These are phyloP conservation scores for Zoanthus gigantus DNA, from an alignment of 92 coral and sea anemone genomes.

Conservation along the genomic window DNA sequence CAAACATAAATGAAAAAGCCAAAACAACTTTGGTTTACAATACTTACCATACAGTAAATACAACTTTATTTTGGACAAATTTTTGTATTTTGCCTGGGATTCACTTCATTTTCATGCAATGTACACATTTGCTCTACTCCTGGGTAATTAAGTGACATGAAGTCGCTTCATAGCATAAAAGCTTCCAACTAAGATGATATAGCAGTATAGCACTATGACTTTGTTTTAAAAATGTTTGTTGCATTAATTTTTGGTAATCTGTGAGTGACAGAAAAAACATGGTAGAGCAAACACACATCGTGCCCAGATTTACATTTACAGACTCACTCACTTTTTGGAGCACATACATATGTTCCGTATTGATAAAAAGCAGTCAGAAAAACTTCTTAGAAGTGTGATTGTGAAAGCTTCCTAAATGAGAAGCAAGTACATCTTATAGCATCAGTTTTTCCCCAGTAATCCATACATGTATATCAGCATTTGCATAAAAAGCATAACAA, in stretches of 20 bases:
- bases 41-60: too few relatives aligned
- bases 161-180: background rate
- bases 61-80: background rate
- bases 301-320: background rate
- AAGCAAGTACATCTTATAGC: background rate
- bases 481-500: background rate
- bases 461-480: background rate
- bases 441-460: background rate
- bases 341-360: background rate
- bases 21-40: too few relatives aligned
- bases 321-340: too few relatives aligned
- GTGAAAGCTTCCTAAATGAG: slow-evolving; percentile 1
- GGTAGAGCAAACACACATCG: slow-evolving; percentile 2
- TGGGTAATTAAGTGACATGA: background rate
- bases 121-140: slow-evolving; percentile 1
- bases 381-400: background rate
- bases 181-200: background rate
- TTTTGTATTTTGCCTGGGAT: background rate
- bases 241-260: background rate
- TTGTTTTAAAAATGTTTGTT: background rate
- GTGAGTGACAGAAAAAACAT: background rate
- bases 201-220: background rate
- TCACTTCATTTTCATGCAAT: background rate
- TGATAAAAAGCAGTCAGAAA: background rate
- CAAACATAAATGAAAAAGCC: too few relatives aligned